These are phyloP conservation scores for Vultur gryphus DNA, from an alignment of 2,797 vertebrate genomes.

Conservation along the genomic window DNA sequence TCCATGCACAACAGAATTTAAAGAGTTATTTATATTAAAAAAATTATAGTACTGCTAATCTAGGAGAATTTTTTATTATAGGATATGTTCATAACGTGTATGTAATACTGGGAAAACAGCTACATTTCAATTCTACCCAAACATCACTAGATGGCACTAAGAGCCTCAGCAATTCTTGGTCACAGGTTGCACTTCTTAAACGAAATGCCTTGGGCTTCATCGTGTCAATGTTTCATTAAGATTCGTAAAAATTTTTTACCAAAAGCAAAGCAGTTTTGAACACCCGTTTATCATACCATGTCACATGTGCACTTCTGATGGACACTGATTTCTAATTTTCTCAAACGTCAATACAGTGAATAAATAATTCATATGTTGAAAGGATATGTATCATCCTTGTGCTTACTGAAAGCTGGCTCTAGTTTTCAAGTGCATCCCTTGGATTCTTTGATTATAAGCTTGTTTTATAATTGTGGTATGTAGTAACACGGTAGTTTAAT, in stretches of 20 bases:
- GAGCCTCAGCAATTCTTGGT: conserved; percentile 9
- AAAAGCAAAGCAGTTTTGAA: neutral
- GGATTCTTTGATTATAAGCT: neutral
- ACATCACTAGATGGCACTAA: conserved; percentile 68
- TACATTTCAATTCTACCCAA: neutral
- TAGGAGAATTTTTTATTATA: neutral
- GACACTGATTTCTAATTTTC: neutral
- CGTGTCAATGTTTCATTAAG: neutral
- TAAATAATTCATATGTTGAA: neutral
- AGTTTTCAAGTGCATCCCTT: neutral
- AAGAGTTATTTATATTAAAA: neutral
- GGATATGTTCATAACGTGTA: neutral
- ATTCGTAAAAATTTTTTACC: neutral
- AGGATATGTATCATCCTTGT: neutral
- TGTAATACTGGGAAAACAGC: neutral
- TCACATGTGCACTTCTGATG: neutral
- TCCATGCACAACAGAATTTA: neutral
- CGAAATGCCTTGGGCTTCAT: neutral
- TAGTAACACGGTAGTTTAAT: neutral
- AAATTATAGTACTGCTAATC: neutral
- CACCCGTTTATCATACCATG: neutral
- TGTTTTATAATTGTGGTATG: neutral
- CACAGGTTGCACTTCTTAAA: neutral
- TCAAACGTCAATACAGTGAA: neutral
- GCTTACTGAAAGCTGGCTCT: neutral